Evolutionary conservation across 2,888 invertebrate species (phyloP).

Genomic region (Drosophila pegasa): DNA sequence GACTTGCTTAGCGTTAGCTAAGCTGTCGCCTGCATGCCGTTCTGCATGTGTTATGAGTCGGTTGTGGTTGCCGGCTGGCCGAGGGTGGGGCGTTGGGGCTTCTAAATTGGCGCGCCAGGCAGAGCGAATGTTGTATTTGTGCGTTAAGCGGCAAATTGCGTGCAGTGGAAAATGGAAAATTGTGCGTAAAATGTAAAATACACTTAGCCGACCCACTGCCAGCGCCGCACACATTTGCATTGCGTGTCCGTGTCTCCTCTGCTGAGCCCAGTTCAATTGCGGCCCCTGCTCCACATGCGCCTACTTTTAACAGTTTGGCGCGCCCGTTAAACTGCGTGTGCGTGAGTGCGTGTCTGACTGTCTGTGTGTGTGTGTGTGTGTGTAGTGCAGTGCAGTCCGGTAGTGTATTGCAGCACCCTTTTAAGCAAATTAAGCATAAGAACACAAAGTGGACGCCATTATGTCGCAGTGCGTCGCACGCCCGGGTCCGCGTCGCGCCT

Average conservation of each 20-base stretch:
- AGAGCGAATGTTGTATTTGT: constrained; percentile 35
- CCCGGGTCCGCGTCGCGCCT: constrained; percentile 11
- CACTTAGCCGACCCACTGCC: constrained; percentile 39
- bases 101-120: constrained; percentile 23
- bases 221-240: constrained; percentile 47
- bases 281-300: constrained; percentile 9
- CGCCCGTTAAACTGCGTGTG: constrained; percentile 27
- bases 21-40: constrained; percentile 72
- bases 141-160: constrained; percentile 78
- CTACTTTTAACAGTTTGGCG: constrained; percentile 58
- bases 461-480: constrained; percentile 75
- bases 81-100: neutral
- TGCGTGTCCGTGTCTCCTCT: constrained; percentile 55
- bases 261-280: constrained; percentile 42
- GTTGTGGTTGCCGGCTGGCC: neutral
- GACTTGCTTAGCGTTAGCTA: constrained; percentile 71
- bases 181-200: constrained; percentile 83
- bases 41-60: constrained; percentile 73
- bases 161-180: constrained; percentile 80
- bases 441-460: constrained; percentile 82
- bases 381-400: constrained; percentile 40
- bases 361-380: constrained; percentile 12
- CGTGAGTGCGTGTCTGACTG: constrained; percentile 16
- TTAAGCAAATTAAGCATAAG: constrained; percentile 83
- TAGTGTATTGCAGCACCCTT: constrained; percentile 63